phyloP scores from a whole-genome alignment of 2,888 invertebrate genomes.

The Alentia gelatinosa region DNA sequence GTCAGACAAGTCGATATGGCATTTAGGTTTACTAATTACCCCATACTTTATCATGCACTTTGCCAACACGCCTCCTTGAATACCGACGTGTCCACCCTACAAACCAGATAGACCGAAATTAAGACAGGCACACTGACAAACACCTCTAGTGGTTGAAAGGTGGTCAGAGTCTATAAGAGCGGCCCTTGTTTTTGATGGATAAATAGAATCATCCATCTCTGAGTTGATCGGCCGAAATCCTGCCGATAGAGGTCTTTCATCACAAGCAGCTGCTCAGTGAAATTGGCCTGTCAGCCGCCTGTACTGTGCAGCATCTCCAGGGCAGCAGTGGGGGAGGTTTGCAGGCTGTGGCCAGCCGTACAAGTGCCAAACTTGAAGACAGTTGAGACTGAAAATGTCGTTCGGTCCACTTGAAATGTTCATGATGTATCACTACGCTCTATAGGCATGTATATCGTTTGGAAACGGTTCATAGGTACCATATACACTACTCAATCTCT shows the following conservation, averaged over 20 bases:
- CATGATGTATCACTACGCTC: too few species aligned
- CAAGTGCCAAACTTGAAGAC: neutral
- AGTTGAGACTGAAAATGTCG: neutral
- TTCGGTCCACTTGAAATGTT: neutral
- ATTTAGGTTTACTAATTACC: conserved; percentile 34
- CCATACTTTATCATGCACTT: neutral
- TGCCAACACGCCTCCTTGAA: neutral
- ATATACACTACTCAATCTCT: too few species aligned
- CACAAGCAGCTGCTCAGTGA: conserved; percentile 22
- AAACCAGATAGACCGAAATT: too few species aligned
- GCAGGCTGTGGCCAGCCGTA: neutral
- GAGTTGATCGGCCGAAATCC: neutral
- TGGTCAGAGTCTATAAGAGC: neutral
- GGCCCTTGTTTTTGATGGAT: neutral
- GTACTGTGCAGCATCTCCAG: neutral
- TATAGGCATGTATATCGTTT: too few species aligned
- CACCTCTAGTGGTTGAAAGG: neutral
- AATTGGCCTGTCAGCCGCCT: neutral
- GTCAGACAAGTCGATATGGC: conserved; percentile 34
- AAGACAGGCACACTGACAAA: neutral
- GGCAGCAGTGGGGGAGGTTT: neutral
- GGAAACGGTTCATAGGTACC: too few species aligned
- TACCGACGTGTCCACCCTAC: neutral
- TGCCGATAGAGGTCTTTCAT: conserved; percentile 33
- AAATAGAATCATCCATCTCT: conserved; percentile 19